phyloP scores from a whole-genome alignment of 2,113 vertebrate species.

The Muntiacus muntjak region DNA sequence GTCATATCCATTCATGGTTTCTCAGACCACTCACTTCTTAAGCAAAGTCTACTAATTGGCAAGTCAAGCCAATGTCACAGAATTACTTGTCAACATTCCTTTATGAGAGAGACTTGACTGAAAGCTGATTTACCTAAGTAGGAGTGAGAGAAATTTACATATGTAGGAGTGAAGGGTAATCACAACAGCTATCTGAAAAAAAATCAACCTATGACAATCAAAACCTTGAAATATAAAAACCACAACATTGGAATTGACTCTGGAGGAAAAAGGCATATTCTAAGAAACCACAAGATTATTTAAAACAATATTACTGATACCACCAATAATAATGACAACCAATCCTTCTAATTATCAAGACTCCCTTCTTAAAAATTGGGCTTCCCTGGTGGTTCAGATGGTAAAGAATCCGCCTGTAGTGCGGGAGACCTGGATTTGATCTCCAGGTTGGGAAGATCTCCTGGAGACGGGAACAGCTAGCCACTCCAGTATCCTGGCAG shows the following conservation, averaged over 20 bases:
- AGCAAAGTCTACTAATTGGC: background rate
- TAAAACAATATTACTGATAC: background rate
- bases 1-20: background rate
- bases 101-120: background rate
- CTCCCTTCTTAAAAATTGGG: background rate
- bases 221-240: background rate
- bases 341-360: background rate
- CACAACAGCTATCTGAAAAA: background rate
- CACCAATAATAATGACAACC: background rate
- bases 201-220: background rate
- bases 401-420: background rate
- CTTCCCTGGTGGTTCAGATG: background rate
- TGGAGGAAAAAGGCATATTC: background rate
- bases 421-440: background rate
- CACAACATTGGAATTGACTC: background rate
- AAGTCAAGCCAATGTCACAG: background rate
- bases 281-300: background rate
- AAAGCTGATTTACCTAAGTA: background rate
- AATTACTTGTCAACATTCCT: background rate
- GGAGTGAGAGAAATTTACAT: background rate
- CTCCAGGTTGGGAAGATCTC: background rate
- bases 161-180: background rate
- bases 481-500: background rate
- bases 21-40: background rate
- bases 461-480: background rate